Conservation (phyloP, 2,113 vertebrate genomes). For the Phalacrocorax aristotelis region DNA sequence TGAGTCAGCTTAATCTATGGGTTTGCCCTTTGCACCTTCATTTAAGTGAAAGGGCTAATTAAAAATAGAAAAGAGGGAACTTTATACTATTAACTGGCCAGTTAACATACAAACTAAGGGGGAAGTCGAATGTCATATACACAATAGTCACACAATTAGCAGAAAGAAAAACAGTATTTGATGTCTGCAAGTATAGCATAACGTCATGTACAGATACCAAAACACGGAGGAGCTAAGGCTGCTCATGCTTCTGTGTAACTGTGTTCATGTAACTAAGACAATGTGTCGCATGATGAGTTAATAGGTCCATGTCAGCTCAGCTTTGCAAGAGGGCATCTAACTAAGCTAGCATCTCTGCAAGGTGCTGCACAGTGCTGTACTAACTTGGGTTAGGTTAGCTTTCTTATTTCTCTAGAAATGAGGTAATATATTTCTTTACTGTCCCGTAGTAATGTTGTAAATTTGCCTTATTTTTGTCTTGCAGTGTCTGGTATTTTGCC, state of each 20-base stretch:
- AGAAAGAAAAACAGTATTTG: neutral
- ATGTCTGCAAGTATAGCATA: neutral
- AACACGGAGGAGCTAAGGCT: neutral
- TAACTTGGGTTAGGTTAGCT: neutral
- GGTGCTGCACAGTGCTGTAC: neutral
- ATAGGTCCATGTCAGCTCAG: neutral
- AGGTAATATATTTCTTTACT: neutral
- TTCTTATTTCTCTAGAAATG: neutral
- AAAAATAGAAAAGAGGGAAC: slow-evolving; percentile 28
- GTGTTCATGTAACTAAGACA: neutral
- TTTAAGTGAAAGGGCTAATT: neutral
- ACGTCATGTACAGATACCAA: neutral
- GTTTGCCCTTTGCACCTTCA: neutral
- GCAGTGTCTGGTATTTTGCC: neutral
- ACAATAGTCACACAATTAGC: neutral
- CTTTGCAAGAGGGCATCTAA: neutral
- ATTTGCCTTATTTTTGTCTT: neutral
- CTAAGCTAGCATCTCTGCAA: neutral
- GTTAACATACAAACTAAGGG: neutral
- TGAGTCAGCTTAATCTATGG: neutral
- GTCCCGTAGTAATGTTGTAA: neutral
- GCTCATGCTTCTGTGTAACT: neutral
- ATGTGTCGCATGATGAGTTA: neutral
- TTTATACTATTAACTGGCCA: neutral
- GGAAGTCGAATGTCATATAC: neutral